Evolutionary conservation across 2,113 vertebrate species (phyloP).

Genomic region (Nesogale talazaci): DNA sequence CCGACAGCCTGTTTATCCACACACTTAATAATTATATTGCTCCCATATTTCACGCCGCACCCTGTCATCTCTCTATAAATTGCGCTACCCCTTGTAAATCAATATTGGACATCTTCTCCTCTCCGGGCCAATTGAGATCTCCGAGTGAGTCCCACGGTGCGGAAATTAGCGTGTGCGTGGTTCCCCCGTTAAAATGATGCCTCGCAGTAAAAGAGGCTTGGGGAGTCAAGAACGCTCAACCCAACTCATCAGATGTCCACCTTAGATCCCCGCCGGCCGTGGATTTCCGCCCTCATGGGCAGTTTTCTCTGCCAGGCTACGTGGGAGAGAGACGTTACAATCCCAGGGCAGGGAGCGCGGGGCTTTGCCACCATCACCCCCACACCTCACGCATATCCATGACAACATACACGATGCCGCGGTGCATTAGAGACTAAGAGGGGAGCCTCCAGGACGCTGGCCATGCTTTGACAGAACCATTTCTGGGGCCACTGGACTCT

Average conservation of each 20-base stretch:
- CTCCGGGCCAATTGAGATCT: background rate
- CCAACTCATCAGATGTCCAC: background rate
- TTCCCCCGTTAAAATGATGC: background rate
- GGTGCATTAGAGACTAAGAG: background rate
- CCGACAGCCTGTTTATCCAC: background rate
- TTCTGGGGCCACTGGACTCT: too few species aligned
- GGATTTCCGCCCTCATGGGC: background rate
- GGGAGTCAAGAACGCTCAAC: background rate
- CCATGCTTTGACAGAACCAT: background rate
- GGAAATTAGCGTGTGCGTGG: background rate
- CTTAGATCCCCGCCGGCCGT: background rate
- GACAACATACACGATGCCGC: background rate
- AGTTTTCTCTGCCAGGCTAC: background rate
- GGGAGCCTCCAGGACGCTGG: too few species aligned
- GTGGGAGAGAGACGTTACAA: background rate
- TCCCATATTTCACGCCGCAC: background rate
- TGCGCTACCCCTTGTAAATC: background rate
- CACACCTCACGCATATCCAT: background rate
- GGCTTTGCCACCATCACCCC: rapidly evolving
- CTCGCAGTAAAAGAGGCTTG: background rate
- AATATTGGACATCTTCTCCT: rapidly evolving
- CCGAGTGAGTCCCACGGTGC: background rate
- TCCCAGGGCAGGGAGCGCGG: background rate
- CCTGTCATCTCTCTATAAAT: background rate
- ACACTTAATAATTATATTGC: background rate